phyloP scores from a whole-genome alignment of 2,797 vertebrate genomes.

The Tolypeutes matacus region DNA sequence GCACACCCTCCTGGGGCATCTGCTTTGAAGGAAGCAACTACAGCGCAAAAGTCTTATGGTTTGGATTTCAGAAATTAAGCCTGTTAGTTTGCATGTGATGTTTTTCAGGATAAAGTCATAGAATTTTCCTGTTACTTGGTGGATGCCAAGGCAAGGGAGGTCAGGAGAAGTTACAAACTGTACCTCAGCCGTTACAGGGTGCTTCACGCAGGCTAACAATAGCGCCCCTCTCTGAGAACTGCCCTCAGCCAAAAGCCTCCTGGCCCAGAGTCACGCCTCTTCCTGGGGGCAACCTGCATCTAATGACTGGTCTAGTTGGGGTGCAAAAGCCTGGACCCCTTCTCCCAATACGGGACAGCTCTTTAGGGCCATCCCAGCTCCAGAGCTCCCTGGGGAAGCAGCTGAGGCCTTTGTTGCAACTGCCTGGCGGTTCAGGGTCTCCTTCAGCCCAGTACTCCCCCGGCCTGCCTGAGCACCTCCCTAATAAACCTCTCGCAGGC shows the following conservation, averaged over 20 bases:
- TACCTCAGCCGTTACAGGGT: background rate
- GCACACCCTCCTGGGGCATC: background rate
- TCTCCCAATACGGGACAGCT: background rate
- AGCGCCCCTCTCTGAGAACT: background rate
- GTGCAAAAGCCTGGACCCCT: background rate
- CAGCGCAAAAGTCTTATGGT: background rate
- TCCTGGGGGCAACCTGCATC: background rate
- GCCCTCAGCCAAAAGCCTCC: too few species aligned
- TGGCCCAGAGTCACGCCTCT: too few species aligned
- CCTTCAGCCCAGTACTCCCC: background rate
- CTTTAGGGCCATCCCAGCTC: too few species aligned
- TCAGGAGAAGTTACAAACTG: background rate
- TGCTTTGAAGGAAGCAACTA: background rate
- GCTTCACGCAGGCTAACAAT: background rate
- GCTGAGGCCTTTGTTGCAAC: background rate
- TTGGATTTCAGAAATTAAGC: background rate
- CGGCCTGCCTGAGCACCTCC: background rate
- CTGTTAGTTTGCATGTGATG: too few species aligned
- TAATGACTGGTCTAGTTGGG: background rate
- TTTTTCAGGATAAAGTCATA: background rate
- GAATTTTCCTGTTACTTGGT: background rate
- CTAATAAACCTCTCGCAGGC: accelerated
- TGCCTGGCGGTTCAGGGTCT: background rate
- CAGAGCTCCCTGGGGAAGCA: background rate
- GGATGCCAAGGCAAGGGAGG: too few species aligned